Conservation (phyloP, 53 echinoderm and acorn worm genomes). For the Apostichopus leukothele region DNA sequence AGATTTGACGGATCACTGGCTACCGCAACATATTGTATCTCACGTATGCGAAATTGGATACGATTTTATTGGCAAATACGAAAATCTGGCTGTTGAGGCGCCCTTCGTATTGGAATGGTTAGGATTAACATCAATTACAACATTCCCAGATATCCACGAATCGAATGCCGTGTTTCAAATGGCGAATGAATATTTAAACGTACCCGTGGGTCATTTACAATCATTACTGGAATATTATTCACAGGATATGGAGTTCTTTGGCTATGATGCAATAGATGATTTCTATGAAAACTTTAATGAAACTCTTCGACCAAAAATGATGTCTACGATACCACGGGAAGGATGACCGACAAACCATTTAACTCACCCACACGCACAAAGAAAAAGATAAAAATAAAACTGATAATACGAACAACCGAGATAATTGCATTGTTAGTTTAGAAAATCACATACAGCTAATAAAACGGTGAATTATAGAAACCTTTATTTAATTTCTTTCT, state of each 20-base stretch:
- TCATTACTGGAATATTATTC: conserved; percentile 59
- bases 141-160: conserved; percentile 62
- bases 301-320: too few species aligned
- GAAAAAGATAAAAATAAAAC: too few species aligned
- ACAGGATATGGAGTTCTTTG: conserved; percentile 74
- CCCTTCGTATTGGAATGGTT: conserved; percentile 71
- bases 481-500: too few species aligned
- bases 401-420: too few species aligned
- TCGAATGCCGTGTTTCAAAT: conserved; percentile 58
- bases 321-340: too few species aligned
- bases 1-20: conserved; percentile 70
- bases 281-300: too few species aligned
- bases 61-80: conserved; percentile 86
- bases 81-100: conserved; percentile 66
- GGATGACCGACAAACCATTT: too few species aligned
- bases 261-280: conserved; percentile 52
- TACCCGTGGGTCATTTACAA: conserved; percentile 54
- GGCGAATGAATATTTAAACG: conserved; percentile 61
- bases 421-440: too few species aligned
- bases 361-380: too few species aligned
- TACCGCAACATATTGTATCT: conserved; percentile 62
- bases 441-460: too few species aligned
- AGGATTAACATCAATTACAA: conserved; percentile 49
- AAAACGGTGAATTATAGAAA: too few species aligned
- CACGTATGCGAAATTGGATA: conserved; percentile 68